A percentile compares a stretch with the other conserved stretches of the same genome.
Evolutionary conservation across 2,888 invertebrate species (phyloP).

Genomic region (Trachelus iudaicus): DNA sequence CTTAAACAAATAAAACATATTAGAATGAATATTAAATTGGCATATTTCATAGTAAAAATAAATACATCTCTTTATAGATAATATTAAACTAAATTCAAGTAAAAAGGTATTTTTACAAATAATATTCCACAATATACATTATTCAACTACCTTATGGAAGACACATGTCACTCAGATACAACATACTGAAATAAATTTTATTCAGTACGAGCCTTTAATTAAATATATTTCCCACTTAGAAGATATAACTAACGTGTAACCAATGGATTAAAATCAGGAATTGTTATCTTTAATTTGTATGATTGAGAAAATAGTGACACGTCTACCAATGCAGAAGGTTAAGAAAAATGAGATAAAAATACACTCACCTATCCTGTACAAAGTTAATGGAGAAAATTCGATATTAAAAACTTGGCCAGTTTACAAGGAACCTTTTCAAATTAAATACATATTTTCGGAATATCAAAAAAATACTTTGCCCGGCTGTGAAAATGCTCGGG

Average conservation of each 20-base stretch:
- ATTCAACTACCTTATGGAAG: neutral
- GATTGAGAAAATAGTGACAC: slow-evolving; percentile 41
- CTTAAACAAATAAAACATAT: slow-evolving; percentile 11
- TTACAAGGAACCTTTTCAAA: neutral
- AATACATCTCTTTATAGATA: neutral
- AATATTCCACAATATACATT: neutral
- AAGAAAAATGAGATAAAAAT: neutral
- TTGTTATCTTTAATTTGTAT: neutral
- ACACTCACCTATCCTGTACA: neutral
- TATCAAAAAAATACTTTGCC: slow-evolving; percentile 33
- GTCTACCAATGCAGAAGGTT: slow-evolving; percentile 35
- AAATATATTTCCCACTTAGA: neutral
- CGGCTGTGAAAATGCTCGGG: slow-evolving; percentile 35
- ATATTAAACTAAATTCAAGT: neutral
- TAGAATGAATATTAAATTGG: neutral
- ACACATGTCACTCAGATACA: slow-evolving; percentile 13
- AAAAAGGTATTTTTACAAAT: neutral
- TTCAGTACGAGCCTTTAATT: neutral
- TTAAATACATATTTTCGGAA: slow-evolving; percentile 31
- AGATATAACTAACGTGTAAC: neutral
- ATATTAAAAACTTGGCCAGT: neutral
- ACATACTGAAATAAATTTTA: neutral
- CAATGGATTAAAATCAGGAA: neutral
- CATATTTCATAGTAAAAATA: slow-evolving; percentile 8
- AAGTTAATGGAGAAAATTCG: neutral